Conservation (phyloP, 2,888 invertebrate species). For the Eristalinus aeneus region DNA sequence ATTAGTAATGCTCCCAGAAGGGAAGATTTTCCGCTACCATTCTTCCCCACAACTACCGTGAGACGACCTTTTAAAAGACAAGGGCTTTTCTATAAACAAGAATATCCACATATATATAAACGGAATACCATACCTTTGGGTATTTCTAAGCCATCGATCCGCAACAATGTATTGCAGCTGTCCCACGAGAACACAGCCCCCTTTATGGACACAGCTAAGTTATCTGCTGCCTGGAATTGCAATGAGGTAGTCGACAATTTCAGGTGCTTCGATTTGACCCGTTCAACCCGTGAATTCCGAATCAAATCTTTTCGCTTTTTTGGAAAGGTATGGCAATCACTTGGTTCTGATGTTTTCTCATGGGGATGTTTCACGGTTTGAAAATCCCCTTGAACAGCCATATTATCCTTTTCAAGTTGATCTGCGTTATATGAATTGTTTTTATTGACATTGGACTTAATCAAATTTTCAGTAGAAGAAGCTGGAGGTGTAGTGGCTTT, state of each 20-base stretch:
- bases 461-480: constrained; percentile 57
- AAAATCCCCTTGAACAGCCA: constrained; percentile 12
- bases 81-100: constrained; percentile 12
- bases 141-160: constrained; percentile 78
- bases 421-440: constrained; percentile 39
- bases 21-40: constrained; percentile 91
- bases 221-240: constrained; percentile 78
- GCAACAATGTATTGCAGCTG: constrained; percentile 71
- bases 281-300: constrained; percentile 57
- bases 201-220: constrained; percentile 78
- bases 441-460: constrained; percentile 52
- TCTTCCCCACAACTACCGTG: constrained; percentile 89
- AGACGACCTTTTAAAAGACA: constrained; percentile 82
- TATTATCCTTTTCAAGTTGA: constrained; percentile 40
- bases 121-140: constrained; percentile 78
- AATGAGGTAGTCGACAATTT: constrained; percentile 72
- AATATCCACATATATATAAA: background rate
- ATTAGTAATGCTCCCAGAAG: constrained; percentile 89
- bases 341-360: constrained; percentile 37
- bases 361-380: constrained; percentile 22
- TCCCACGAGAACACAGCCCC: constrained; percentile 77
- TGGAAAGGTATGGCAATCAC: constrained; percentile 51
- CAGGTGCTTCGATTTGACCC: constrained; percentile 49
- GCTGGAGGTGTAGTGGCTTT: constrained; percentile 36
- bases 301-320: constrained; percentile 64